Percentiles rank a stretch among this genome's conserved stretches.
phyloP scores from a whole-genome alignment of 1,140 invertebrate species.

The Trypoxylus dichotomus region DNA sequence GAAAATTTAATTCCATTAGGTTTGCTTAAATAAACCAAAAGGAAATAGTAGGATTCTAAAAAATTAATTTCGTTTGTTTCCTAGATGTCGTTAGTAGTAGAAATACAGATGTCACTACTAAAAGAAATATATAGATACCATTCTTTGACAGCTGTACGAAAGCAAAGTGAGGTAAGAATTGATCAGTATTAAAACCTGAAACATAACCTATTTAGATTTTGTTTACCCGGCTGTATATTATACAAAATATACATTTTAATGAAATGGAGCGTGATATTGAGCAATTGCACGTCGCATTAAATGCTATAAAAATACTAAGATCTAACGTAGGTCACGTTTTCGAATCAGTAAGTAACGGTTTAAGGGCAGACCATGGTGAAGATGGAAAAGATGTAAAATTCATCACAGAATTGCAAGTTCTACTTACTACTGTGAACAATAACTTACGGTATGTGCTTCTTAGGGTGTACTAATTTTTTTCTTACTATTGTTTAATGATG shows the following conservation, averaged over 20 bases:
- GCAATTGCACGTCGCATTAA: conserved; percentile 72
- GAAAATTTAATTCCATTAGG: too few relatives aligned
- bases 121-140: neutral
- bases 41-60: too few relatives aligned
- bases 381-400: conserved; percentile 78
- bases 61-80: too few relatives aligned
- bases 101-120: neutral
- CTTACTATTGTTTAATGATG: conserved; percentile 36
- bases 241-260: neutral
- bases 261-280: conserved; percentile 60
- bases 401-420: conserved; percentile 76
- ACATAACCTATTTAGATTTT: neutral
- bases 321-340: conserved; percentile 83
- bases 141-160: too few relatives aligned
- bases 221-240: too few relatives aligned
- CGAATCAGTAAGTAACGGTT: conserved; percentile 75
- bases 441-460: conserved; percentile 65
- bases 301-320: conserved; percentile 72
- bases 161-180: too few relatives aligned
- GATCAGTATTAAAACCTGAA: neutral
- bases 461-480: conserved; percentile 1
- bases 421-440: conserved; percentile 71
- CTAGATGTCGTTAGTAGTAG: neutral
- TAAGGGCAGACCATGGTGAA: conserved; percentile 73
- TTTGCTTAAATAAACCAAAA: too few relatives aligned